Percentiles rank a stretch among this genome's conserved stretches.
phyloP scores from a whole-genome alignment of 2,888 invertebrate species.

The Watsonalla cultraria region DNA sequence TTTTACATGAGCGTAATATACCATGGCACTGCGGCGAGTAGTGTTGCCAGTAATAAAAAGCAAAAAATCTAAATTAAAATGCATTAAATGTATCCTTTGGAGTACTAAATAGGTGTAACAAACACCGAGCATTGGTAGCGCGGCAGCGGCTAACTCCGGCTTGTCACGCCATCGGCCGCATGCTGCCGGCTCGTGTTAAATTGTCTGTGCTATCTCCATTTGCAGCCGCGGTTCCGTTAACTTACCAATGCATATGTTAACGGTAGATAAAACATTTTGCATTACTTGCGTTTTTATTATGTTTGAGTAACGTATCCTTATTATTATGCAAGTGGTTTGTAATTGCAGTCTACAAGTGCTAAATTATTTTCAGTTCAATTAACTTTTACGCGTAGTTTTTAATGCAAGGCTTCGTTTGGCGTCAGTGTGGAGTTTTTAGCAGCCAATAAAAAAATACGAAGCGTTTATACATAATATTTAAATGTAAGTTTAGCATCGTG shows the following conservation, averaged over 20 bases:
- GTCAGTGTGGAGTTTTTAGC: background rate
- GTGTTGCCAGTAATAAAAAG: background rate
- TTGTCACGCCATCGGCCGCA: conserved; percentile 57
- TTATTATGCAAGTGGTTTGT: background rate
- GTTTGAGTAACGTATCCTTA: background rate
- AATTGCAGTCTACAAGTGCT: background rate
- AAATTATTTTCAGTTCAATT: background rate
- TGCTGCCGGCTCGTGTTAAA: conserved; percentile 51
- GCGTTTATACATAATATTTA: background rate
- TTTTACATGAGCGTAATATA: background rate
- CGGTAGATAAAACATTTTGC: background rate
- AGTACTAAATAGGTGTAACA: conserved; percentile 50
- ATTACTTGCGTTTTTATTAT: background rate
- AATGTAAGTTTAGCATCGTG: background rate
- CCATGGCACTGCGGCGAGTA: background rate
- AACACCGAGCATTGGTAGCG: conserved; percentile 46
- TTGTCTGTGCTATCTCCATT: conserved; percentile 66
- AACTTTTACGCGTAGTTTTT: background rate
- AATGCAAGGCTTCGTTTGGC: background rate
- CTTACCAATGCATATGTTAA: conserved; percentile 21
- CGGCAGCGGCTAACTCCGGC: conserved; percentile 45
- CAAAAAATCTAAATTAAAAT: conserved; percentile 23
- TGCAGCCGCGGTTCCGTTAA: conserved; percentile 34
- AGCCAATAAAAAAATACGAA: background rate
- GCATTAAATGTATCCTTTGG: conserved; percentile 36